phyloP scores from a whole-genome alignment of 2,888 invertebrate species.

The Leptura quadrifasciata region DNA sequence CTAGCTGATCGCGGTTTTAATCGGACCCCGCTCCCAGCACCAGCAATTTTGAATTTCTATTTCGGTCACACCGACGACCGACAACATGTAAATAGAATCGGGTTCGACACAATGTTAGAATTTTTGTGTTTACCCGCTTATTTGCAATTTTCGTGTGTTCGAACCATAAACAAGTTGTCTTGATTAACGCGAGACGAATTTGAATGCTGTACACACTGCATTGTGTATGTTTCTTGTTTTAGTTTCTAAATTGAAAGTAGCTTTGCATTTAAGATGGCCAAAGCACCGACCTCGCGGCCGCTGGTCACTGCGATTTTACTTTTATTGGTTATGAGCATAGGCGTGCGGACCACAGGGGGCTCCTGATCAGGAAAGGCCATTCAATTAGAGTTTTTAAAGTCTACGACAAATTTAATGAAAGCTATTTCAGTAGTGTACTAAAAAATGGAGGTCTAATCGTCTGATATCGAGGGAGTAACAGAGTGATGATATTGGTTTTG shows the following conservation, averaged over 20 bases:
- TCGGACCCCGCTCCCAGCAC: background rate
- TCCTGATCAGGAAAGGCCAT: too few species aligned
- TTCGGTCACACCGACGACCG: background rate
- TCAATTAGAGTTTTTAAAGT: too few species aligned
- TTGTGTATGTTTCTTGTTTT: background rate
- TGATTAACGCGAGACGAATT: background rate
- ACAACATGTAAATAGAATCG: background rate
- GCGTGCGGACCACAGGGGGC: background rate
- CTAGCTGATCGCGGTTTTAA: background rate
- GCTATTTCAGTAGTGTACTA: too few species aligned
- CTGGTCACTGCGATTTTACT: conserved; percentile 7
- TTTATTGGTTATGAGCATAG: background rate
- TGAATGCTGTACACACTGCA: background rate
- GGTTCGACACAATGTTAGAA: background rate
- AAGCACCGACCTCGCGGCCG: conserved; percentile 4
- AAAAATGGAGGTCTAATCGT: too few species aligned
- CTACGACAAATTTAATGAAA: too few species aligned
- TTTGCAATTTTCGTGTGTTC: conserved; percentile 7
- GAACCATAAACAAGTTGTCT: background rate
- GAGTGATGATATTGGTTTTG: too few species aligned
- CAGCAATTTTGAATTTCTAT: conserved; percentile 14
- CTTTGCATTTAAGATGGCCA: conserved; percentile 4
- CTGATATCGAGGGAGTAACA: too few species aligned
- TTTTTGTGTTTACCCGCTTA: background rate
- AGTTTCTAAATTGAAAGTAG: conserved; percentile 7